A percentile compares a stretch with the other conserved stretches of the same genome.
phyloP scores from a whole-genome alignment of 2,113 vertebrate genomes.

The Noturus placidus region DNA sequence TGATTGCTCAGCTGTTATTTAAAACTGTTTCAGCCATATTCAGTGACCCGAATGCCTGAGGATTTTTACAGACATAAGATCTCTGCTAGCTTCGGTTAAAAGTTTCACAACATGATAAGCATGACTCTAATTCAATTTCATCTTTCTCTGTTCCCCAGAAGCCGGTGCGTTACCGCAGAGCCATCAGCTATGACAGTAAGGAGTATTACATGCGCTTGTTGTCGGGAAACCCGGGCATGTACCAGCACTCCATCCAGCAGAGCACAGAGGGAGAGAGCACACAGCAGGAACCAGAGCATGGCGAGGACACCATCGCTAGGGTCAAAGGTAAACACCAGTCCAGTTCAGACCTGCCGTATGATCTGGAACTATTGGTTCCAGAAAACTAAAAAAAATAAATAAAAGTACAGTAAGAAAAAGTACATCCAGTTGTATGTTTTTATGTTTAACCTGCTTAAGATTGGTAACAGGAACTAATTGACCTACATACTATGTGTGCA shows the following conservation, averaged over 20 bases:
- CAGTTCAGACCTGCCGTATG: background rate
- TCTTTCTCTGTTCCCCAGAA: constrained; percentile 71
- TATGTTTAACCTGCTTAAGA: background rate
- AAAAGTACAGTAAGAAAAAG: too few relatives aligned
- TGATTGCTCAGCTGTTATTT: background rate
- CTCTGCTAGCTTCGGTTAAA: background rate
- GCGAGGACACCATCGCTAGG: constrained; percentile 95
- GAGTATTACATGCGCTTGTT: constrained; percentile 95
- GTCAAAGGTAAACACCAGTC: constrained; percentile 83
- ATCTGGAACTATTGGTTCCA: too few relatives aligned
- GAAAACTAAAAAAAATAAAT: background rate
- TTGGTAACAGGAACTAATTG: background rate
- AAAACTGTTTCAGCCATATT: background rate
- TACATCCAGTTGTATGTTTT: background rate
- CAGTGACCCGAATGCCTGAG: background rate
- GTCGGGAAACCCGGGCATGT: constrained; percentile 88
- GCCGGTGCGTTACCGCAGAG: constrained; percentile 89
- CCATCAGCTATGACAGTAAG: constrained; percentile 96
- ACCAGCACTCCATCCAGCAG: constrained; percentile 92
- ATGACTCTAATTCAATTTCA: background rate
- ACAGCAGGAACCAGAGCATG: constrained; percentile 90
- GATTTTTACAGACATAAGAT: background rate
- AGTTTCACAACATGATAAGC: background rate
- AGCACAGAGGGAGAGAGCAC: constrained; percentile 86
- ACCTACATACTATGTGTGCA: background rate